These are phyloP conservation scores for Alethe diademata DNA, from an alignment of 2,113 vertebrate genomes.

Conservation along the genomic window DNA sequence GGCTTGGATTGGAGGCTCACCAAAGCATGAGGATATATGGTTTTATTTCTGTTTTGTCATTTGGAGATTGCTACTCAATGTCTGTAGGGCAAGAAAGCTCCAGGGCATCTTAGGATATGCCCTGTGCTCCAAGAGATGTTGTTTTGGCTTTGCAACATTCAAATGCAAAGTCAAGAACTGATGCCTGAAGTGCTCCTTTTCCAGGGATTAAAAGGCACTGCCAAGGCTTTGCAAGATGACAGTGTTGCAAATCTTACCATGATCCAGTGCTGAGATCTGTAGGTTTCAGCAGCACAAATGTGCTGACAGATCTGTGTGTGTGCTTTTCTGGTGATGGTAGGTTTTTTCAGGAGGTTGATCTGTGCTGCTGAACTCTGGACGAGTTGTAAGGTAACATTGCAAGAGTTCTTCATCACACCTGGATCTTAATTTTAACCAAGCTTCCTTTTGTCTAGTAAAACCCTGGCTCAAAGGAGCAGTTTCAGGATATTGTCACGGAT, in stretches of 20 bases:
- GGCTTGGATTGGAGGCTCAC: constrained; percentile 10
- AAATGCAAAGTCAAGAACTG: not conserved
- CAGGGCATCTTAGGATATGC: constrained; percentile 30
- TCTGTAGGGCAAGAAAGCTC: constrained; percentile 27
- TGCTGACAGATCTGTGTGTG: not conserved
- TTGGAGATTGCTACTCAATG: constrained; percentile 2
- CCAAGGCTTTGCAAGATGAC: constrained; percentile 30
- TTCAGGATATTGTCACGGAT: not conserved
- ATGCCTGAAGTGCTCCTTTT: constrained; percentile 16
- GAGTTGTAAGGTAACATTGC: not conserved
- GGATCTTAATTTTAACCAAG: not conserved
- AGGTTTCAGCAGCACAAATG: not conserved
- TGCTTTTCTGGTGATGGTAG: not conserved
- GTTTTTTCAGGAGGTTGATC: not conserved
- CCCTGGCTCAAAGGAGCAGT: not conserved
- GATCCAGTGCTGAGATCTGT: not conserved
- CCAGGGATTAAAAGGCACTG: constrained; percentile 28
- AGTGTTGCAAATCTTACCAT: constrained; percentile 31
- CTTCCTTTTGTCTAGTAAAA: not conserved
- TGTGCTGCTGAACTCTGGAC: not conserved
- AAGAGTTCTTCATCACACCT: not conserved
- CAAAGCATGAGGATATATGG: constrained; percentile 21
- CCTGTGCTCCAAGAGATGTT: not conserved
- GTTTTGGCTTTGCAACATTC: constrained; percentile 14
- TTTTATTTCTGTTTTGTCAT: constrained; percentile 44